These are phyloP conservation scores for Propsilocerus akamusi DNA, from an alignment of 1,140 invertebrate genomes.

Conservation along the genomic window DNA sequence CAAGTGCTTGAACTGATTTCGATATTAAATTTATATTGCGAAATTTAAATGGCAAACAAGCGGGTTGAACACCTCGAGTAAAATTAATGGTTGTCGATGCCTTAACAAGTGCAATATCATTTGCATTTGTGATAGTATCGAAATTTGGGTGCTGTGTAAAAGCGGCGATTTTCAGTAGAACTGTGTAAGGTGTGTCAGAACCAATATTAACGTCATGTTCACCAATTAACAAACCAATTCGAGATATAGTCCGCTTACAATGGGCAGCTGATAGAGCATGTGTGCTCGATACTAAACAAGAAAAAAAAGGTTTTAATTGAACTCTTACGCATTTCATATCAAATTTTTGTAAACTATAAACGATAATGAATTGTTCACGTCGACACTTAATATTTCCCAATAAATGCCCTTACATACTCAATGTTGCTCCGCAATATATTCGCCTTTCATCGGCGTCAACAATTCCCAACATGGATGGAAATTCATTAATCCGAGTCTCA, in stretches of 20 bases:
- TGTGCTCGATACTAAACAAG: conserved; percentile 11
- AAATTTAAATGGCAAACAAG: conserved; percentile 15
- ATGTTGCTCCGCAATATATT: conserved; percentile 11
- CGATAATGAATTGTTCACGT: neutral
- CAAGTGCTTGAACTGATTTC: neutral
- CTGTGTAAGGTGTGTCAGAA: neutral
- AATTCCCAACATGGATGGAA: neutral
- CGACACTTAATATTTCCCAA: conserved; percentile 4
- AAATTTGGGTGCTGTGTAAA: conserved; percentile 16
- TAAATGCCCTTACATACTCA: conserved; percentile 16
- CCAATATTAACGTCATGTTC: conserved; percentile 1
- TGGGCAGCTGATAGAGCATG: conserved; percentile 19
- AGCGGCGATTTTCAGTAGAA: neutral
- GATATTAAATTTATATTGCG: neutral
- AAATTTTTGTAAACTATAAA: neutral
- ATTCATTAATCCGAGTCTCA: conserved; percentile 5
- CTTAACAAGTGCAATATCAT: conserved; percentile 16
- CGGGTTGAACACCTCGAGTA: conserved; percentile 17
- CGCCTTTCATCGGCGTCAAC: neutral
- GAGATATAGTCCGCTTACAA: conserved; percentile 11
- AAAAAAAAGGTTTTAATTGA: conserved; percentile 4
- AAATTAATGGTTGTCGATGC: conserved; percentile 12
- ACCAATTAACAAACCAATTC: conserved; percentile 6
- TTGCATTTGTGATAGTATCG: conserved; percentile 8
- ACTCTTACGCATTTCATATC: neutral